Percentiles rank a stretch among this genome's conserved stretches.
These are phyloP conservation scores for Bombylius discolor DNA, from an alignment of 2,888 invertebrate species.

Conservation along the genomic window DNA sequence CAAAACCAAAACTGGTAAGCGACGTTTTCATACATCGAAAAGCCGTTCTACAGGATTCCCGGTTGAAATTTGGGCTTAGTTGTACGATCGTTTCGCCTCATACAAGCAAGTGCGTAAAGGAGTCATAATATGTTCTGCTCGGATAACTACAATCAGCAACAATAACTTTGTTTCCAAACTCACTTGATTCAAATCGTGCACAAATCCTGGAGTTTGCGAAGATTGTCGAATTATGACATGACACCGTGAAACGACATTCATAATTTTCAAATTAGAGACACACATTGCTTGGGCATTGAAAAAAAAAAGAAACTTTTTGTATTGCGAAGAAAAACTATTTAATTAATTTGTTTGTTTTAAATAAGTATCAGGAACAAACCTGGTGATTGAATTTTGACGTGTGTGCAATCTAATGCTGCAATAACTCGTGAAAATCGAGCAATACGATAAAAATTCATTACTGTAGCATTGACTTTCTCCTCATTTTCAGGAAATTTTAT, in stretches of 20 bases:
- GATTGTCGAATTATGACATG: slow-evolving; percentile 10
- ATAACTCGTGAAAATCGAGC: slow-evolving; percentile 5
- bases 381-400: slow-evolving; percentile 7
- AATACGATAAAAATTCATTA: background rate
- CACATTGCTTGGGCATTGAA: slow-evolving; percentile 5
- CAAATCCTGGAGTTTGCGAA: slow-evolving; percentile 9
- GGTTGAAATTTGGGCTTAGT: slow-evolving; percentile 9
- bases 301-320: slow-evolving; percentile 4
- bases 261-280: slow-evolving; percentile 1
- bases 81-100: slow-evolving; percentile 1
- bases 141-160: slow-evolving; percentile 11
- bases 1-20: slow-evolving; percentile 8
- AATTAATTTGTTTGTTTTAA: background rate
- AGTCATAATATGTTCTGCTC: slow-evolving; percentile 7
- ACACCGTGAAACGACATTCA: slow-evolving; percentile 6
- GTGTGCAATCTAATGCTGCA: slow-evolving; percentile 10
- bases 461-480: background rate
- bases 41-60: slow-evolving; percentile 9
- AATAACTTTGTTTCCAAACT: slow-evolving; percentile 9
- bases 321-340: background rate
- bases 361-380: background rate
- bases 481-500: background rate
- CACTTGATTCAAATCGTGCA: slow-evolving; percentile 6
- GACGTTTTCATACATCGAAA: slow-evolving; percentile 11
- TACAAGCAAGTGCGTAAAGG: slow-evolving; percentile 1